Evolutionary conservation across 2,113 vertebrate genomes (phyloP).

Genomic region (Epinephelus fuscoguttatus): DNA sequence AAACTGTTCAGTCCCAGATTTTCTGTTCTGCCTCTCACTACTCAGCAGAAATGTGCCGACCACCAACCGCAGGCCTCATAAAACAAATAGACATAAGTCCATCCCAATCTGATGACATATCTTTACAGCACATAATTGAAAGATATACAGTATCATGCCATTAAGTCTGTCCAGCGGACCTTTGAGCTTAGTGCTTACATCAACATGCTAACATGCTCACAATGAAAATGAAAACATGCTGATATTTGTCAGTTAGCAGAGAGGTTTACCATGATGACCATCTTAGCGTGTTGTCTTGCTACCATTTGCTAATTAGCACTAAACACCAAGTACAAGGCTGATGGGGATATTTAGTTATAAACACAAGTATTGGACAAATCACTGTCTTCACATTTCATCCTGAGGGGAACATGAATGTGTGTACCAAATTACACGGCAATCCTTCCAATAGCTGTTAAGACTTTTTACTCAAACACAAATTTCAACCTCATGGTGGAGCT

Average conservation of each 20-base stretch:
- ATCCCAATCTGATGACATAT: conserved; percentile 52
- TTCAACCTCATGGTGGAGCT: not conserved
- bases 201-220: not conserved
- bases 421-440: too few species aligned
- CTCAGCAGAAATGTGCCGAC: conserved; percentile 78
- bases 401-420: too few species aligned
- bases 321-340: not conserved
- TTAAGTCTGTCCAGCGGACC: not conserved
- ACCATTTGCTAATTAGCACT: not conserved
- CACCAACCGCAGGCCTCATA: conserved; percentile 63
- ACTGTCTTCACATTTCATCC: too few species aligned
- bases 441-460: too few species aligned
- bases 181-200: not conserved
- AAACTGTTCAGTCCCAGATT: conserved; percentile 70
- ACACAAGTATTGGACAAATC: not conserved
- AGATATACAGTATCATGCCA: not conserved
- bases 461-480: not conserved
- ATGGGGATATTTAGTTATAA: not conserved
- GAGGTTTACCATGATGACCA: not conserved
- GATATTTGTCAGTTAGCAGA: not conserved
- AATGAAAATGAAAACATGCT: not conserved
- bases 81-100: conserved; percentile 66
- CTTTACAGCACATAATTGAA: not conserved
- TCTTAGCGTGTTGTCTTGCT: not conserved
- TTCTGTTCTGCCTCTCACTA: conserved; percentile 67